Evolutionary conservation across 2,797 vertebrate genomes (phyloP).

Genomic region (Centroberyx gerrardi): DNA sequence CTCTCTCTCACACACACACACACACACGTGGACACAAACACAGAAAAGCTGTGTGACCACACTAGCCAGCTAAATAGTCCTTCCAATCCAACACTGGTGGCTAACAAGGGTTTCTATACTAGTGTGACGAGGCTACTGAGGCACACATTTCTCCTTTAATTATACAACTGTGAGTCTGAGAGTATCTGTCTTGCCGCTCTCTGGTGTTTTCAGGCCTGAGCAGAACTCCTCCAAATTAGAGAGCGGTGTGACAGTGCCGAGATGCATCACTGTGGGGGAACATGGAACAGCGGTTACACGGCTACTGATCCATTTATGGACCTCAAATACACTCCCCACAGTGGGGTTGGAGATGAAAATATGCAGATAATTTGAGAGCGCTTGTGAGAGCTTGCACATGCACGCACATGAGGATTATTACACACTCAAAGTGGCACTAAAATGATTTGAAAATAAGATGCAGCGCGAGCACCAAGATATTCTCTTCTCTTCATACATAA

Average conservation of each 20-base stretch:
- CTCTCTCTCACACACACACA: conserved; percentile 19
- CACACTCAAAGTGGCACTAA: conserved; percentile 46
- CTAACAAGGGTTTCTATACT: conserved; percentile 50
- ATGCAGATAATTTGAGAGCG: conserved; percentile 73
- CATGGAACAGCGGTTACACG: conserved; percentile 49
- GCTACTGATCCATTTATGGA: conserved; percentile 67
- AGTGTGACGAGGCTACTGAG: conserved; percentile 63
- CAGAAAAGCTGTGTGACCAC: conserved; percentile 37
- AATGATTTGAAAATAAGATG: conserved; percentile 46
- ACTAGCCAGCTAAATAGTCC: conserved; percentile 40
- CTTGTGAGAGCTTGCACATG: conserved; percentile 55
- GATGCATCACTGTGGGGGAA: conserved; percentile 64
- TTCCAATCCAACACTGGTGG: conserved; percentile 67
- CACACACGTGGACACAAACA: conserved; percentile 1
- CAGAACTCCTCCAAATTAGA: conserved; percentile 73
- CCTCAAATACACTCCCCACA: conserved; percentile 61
- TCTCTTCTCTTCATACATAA: neutral
- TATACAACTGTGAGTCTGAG: conserved; percentile 65
- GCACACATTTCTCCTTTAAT: conserved; percentile 77
- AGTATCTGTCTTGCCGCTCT: conserved; percentile 61
- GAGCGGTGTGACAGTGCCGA: conserved; percentile 70
- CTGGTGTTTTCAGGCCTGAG: conserved; percentile 69
- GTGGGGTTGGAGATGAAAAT: conserved; percentile 65
- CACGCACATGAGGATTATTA: conserved; percentile 56
- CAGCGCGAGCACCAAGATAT: conserved; percentile 12